Conservation (phyloP, 2,888 invertebrate species). For the Epinotia ramella region DNA sequence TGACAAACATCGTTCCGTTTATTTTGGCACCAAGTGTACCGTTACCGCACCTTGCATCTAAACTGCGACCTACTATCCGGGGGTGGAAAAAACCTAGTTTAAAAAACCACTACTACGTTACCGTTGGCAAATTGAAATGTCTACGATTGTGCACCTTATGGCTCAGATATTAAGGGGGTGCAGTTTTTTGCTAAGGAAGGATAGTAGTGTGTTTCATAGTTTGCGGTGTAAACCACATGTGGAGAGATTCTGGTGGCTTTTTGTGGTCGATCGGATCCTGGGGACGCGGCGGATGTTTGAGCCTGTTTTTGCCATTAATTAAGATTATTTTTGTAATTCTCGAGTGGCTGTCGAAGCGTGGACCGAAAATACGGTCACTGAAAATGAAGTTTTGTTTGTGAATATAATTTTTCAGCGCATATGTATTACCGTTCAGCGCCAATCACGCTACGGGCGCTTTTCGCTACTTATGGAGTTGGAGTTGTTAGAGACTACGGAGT, state of each 20-base stretch:
- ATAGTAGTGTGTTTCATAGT: conserved; percentile 34
- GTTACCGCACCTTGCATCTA: conserved; percentile 84
- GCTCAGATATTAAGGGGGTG: conserved; percentile 31
- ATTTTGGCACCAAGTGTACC: conserved; percentile 76
- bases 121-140: not conserved
- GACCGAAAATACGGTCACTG: not conserved
- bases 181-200: conserved; percentile 16
- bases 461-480: too few species aligned
- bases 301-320: conserved; percentile 74
- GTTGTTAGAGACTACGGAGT: too few species aligned
- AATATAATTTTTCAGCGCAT: not conserved
- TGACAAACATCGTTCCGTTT: conserved; percentile 74
- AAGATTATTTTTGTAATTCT: conserved; percentile 51
- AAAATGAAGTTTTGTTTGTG: not conserved
- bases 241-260: conserved; percentile 75
- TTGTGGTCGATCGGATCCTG: conserved; percentile 70
- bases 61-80: conserved; percentile 83
- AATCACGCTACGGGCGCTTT: too few species aligned
- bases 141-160: conserved; percentile 47
- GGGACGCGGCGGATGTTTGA: conserved; percentile 78
- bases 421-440: too few species aligned
- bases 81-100: conserved; percentile 64
- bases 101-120: conserved; percentile 50
- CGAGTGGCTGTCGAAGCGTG: conserved; percentile 22
- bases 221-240: conserved; percentile 64